Evolutionary conservation across 2,888 invertebrate species (phyloP).

Genomic region (Luffia ferchaultella): DNA sequence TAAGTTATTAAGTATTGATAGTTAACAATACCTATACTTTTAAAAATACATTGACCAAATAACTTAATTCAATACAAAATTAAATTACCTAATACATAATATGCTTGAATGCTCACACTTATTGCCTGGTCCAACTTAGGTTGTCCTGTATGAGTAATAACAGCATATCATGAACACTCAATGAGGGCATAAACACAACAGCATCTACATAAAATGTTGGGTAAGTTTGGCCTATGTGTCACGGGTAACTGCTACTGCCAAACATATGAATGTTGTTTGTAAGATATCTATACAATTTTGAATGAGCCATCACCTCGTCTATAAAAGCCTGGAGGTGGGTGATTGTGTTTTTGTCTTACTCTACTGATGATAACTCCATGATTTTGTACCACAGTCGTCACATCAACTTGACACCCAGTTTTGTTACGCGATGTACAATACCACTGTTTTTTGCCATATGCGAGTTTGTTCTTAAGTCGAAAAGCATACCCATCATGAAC

Average conservation of each 20-base stretch:
- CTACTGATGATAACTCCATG: conserved; percentile 34
- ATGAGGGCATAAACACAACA: too few species aligned
- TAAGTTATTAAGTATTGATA: too few species aligned
- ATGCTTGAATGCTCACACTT: too few species aligned
- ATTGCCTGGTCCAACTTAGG: too few species aligned
- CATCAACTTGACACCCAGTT: conserved; percentile 47
- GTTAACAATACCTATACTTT: too few species aligned
- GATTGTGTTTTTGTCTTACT: conserved; percentile 44
- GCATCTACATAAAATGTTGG: too few species aligned
- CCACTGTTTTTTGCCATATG: conserved; percentile 56
- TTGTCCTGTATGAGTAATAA: too few species aligned
- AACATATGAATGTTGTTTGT: background rate
- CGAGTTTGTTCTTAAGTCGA: conserved; percentile 47
- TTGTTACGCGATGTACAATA: conserved; percentile 48
- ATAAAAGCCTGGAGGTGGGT: conserved; percentile 45
- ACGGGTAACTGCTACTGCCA: background rate
- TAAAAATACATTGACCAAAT: too few species aligned
- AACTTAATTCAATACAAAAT: too few species aligned
- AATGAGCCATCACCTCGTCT: conserved; percentile 44
- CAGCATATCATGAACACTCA: too few species aligned
- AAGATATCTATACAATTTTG: conserved; percentile 33
- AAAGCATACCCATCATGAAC: conserved; percentile 50
- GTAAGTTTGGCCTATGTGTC: too few species aligned
- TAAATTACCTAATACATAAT: too few species aligned
- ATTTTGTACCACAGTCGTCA: conserved; percentile 38